Base-by-base conservation (phyloP, 2,888 invertebrate species). In the Ormyrus nitidulus region DNA sequence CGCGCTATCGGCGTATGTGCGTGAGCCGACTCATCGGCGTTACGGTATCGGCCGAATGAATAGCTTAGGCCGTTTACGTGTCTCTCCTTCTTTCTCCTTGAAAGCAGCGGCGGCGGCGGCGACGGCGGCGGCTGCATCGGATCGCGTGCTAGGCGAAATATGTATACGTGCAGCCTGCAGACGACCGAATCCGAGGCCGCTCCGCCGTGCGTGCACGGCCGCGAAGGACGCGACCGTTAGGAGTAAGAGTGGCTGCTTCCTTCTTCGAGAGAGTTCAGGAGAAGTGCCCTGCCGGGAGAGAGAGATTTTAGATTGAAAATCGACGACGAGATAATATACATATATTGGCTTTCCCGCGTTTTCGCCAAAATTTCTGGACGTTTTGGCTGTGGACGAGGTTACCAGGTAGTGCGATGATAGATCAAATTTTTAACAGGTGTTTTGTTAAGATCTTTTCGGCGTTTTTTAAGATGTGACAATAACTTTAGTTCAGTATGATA, bases 141-240 rank as follows among this genome's bases (percentile, higher is more conserved):
- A 85, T 85, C 83, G 84, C 85, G 85, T 85, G 85, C 81, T 81
- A 49, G 8, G 51, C 59, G 59, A 54, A 54, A 19, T 73, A 34
- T 53, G 56, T 64, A 59, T 53, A 62, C n/a, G 34, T 4, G 34
- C 34, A 34, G 34, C 34, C 34, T 2, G 34, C 34, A 34, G 34
- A 34, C 34, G 34, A 34, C 34, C 34, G 34, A 34, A 34, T 34
- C 3, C 34, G 59, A 59, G 34, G 51, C 68, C 44, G 51, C 64
- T 46, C 53, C 46, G 5, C 44, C 44, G 82, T 78, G 81, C 80
- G 84, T 85, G 85, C 85, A 83, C 85, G 85, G 83, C 82, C 83
- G 34, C 34, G 86, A 85, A 86, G 85, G 85, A 85, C 85, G 73
- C 82, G 82, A 84, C 82, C 84, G 85, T 85, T 85, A 85, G 84